Evolutionary conservation across 2,113 vertebrate genomes (phyloP).

Genomic region (Tursiops truncatus): DNA sequence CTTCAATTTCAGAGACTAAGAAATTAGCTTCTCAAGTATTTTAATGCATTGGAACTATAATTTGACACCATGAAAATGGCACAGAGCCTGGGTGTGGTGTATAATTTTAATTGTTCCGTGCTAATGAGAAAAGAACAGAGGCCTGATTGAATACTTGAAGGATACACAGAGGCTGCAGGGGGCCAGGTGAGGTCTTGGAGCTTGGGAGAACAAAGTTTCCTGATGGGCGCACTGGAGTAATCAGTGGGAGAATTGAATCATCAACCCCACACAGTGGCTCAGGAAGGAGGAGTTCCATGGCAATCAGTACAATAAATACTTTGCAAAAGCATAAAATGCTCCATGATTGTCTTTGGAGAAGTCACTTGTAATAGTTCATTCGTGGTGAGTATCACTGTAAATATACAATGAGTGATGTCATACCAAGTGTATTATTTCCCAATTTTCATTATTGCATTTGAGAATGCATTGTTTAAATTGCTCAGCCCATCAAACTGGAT

Average conservation of each 20-base stretch:
- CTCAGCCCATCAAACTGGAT: neutral
- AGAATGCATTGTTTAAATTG: neutral
- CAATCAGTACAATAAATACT: constrained; percentile 8
- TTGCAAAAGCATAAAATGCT: neutral
- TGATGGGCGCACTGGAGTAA: neutral
- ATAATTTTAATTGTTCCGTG: neutral
- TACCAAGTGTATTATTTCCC: neutral
- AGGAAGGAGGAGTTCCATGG: neutral
- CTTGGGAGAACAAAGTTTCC: neutral
- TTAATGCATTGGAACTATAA: neutral
- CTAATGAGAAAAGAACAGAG: neutral
- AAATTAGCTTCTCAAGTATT: neutral
- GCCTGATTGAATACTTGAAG: neutral
- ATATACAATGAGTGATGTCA: neutral
- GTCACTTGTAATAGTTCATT: neutral
- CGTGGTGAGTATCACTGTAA: neutral
- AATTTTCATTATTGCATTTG: neutral
- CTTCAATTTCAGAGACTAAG: neutral
- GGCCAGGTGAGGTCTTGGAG: neutral
- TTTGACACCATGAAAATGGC: neutral
- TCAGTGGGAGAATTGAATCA: neutral
- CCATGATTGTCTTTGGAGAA: constrained; percentile 1
- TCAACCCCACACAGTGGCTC: neutral
- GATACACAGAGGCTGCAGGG: neutral
- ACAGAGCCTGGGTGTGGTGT: neutral